phyloP scores from a whole-genome alignment of 2,113 vertebrate genomes.

The Phoxinus phoxinus region DNA sequence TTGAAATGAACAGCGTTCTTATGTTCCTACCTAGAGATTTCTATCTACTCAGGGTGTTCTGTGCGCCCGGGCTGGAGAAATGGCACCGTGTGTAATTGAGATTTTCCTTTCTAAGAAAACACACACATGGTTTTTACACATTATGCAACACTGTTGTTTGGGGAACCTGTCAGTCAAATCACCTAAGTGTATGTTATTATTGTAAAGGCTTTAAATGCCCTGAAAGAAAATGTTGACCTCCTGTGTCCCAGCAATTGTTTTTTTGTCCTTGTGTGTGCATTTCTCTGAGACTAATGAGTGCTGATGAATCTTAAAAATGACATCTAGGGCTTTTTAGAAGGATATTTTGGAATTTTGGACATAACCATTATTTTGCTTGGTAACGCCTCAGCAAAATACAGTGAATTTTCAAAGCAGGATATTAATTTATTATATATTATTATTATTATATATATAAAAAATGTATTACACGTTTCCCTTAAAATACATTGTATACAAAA shows the following conservation, averaged over 20 bases:
- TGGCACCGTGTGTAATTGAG: slow-evolving; percentile 1
- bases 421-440: too few relatives aligned
- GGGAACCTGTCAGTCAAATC: background rate
- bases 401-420: too few relatives aligned
- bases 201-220: background rate
- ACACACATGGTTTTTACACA: background rate
- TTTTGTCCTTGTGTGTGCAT: background rate
- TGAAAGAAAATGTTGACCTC: slow-evolving; percentile 11
- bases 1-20: slow-evolving; percentile 25
- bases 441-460: too few relatives aligned
- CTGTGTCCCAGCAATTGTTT: background rate
- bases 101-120: slow-evolving; percentile 16
- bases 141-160: background rate
- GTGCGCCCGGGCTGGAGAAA: slow-evolving; percentile 2
- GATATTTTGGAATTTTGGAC: too few relatives aligned
- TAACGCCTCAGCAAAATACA: too few relatives aligned
- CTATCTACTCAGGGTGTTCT: background rate
- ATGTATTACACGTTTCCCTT: too few relatives aligned
- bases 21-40: background rate
- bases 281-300: background rate
- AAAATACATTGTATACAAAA: too few relatives aligned
- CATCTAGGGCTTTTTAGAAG: background rate
- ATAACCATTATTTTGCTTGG: too few relatives aligned
- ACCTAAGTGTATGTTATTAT: background rate
- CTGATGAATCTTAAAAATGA: background rate